Percentiles rank a stretch among this genome's conserved stretches.
phyloP scores from a whole-genome alignment of 2,888 invertebrate species.

The Andrena bicolor region DNA sequence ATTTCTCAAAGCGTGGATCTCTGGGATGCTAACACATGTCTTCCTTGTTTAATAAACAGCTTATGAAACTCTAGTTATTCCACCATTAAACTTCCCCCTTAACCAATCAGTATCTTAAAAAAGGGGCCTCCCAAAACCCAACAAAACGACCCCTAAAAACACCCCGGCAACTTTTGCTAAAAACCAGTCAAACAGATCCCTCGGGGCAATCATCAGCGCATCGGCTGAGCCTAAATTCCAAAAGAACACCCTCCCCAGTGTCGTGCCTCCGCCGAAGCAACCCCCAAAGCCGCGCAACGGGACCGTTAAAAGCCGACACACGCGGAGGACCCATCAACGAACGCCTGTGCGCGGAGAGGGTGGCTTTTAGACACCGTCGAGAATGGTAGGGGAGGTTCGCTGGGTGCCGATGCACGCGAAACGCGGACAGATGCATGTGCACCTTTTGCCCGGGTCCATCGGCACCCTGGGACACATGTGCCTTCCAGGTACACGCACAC shows the following conservation, averaged over 20 bases:
- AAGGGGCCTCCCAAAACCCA: background rate
- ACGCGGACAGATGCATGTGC: conserved; percentile 78
- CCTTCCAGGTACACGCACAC: conserved; percentile 44
- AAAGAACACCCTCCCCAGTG: background rate
- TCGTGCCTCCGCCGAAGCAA: conserved; percentile 13
- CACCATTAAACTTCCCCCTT: background rate
- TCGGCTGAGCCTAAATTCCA: background rate
- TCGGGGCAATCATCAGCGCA: background rate
- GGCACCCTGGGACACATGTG: conserved; percentile 72
- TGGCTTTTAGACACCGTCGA: conserved; percentile 65
- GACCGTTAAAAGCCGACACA: conserved; percentile 67
- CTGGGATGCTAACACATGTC: background rate
- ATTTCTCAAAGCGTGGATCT: background rate
- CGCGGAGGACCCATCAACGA: conserved; percentile 38
- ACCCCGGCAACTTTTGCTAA: background rate
- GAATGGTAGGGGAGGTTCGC: conserved; percentile 48
- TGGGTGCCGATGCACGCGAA: conserved; percentile 73
- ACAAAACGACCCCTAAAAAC: background rate
- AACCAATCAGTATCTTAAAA: background rate
- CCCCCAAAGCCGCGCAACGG: conserved; percentile 18
- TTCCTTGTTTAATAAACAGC: background rate
- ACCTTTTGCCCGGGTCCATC: conserved; percentile 74
- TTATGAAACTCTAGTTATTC: background rate
- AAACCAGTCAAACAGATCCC: conserved; percentile 4
- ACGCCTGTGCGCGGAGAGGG: conserved; percentile 50